phyloP scores from a whole-genome alignment of 2,113 vertebrate genomes.

The Aptenodytes forsteri region DNA sequence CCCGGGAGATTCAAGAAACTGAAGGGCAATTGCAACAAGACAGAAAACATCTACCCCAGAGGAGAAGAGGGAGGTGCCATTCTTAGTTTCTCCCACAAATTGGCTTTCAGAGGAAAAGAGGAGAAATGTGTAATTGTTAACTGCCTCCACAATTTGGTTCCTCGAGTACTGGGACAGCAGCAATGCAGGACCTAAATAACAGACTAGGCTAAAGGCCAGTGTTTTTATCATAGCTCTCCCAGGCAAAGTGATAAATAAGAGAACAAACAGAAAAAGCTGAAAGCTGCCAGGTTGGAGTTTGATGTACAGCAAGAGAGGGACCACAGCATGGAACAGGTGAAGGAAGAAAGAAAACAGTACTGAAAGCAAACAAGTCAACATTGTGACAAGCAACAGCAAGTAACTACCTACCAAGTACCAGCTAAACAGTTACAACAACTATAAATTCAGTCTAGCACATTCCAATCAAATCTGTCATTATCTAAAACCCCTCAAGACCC shows the following conservation, averaged over 20 bases:
- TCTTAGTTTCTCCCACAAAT: background rate
- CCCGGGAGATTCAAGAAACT: background rate
- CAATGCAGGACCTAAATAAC: background rate
- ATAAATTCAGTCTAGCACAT: background rate
- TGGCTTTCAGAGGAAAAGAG: background rate
- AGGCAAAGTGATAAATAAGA: background rate
- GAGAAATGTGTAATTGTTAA: background rate
- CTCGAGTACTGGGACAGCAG: background rate
- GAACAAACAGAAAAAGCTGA: background rate
- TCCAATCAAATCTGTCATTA: background rate
- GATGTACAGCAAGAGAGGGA: background rate
- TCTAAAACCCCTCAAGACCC: background rate
- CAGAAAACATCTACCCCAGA: background rate
- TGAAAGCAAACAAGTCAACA: background rate
- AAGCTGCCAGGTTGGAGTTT: background rate
- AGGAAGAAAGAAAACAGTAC: background rate
- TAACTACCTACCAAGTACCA: background rate
- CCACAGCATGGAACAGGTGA: fast-evolving
- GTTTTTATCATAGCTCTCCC: background rate
- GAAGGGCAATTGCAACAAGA: background rate
- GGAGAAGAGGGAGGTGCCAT: background rate
- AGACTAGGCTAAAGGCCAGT: background rate
- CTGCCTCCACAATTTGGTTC: background rate
- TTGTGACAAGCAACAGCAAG: background rate
- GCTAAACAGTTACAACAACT: background rate